phyloP scores from a whole-genome alignment of 2,113 vertebrate species.

The Datnioides undecimradiatus region DNA sequence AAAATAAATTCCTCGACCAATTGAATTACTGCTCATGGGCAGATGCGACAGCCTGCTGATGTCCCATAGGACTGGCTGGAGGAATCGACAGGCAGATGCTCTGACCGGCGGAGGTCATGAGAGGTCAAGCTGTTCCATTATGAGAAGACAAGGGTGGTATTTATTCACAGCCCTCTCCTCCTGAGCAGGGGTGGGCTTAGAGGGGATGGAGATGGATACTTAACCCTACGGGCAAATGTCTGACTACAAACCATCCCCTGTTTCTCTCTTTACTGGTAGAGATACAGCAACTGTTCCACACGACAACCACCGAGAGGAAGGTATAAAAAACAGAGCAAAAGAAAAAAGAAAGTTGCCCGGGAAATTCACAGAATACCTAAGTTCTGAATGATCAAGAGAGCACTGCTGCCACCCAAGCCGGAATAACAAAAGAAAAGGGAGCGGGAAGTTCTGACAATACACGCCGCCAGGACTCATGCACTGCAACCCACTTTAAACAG shows the following conservation, averaged over 20 bases:
- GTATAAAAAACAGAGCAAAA: not conserved
- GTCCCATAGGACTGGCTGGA: slow-evolving; percentile 59
- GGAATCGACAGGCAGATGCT: slow-evolving; percentile 77
- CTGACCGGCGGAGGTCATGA: slow-evolving; percentile 70
- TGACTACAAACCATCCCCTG: slow-evolving; percentile 57
- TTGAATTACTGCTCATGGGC: slow-evolving; percentile 58
- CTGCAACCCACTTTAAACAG: slow-evolving; percentile 36
- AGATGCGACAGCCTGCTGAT: slow-evolving; percentile 58
- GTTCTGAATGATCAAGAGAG: slow-evolving; percentile 28
- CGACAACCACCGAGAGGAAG: not conserved
- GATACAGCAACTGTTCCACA: slow-evolving; percentile 30
- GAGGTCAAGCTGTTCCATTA: slow-evolving; percentile 80
- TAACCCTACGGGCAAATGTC: slow-evolving; percentile 57
- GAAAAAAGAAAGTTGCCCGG: not conserved
- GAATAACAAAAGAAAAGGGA: slow-evolving; percentile 17
- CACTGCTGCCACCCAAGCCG: slow-evolving; percentile 1
- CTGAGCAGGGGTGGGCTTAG: slow-evolving; percentile 57
- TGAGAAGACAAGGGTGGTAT: slow-evolving; percentile 80
- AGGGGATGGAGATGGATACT: slow-evolving; percentile 62
- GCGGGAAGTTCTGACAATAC: slow-evolving; percentile 7
- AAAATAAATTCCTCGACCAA: slow-evolving; percentile 63
- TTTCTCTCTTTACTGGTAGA: slow-evolving; percentile 41
- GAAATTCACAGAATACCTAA: slow-evolving; percentile 11
- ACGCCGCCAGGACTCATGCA: slow-evolving; percentile 18
- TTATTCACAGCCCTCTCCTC: slow-evolving; percentile 74